phyloP scores from a whole-genome alignment of 2,113 vertebrate species.

The Eptatretus burgeri region DNA sequence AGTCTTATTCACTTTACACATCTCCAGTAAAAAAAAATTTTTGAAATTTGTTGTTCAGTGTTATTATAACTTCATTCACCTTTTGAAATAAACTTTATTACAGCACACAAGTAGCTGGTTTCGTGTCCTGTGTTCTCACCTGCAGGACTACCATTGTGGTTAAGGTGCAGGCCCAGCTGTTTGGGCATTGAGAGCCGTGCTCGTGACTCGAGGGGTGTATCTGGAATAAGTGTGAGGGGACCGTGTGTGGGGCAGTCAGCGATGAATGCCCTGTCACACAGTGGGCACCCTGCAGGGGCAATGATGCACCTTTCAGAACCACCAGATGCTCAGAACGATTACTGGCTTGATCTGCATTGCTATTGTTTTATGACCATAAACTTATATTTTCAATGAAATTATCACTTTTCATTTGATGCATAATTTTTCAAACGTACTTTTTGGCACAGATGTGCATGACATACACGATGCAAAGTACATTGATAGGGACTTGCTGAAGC shows the following conservation, averaged over 20 bases:
- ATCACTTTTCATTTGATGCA: no score
- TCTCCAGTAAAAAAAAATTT: no score
- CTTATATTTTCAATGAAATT: no score
- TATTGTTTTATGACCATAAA: neutral
- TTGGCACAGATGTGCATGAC: no score
- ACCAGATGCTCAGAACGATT: neutral
- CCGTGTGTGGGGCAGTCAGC: slow-evolving; percentile 83
- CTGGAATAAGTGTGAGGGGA: slow-evolving; percentile 66
- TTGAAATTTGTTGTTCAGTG: no score
- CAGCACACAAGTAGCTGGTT: no score
- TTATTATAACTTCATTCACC: no score
- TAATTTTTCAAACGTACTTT: no score
- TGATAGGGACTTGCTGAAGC: no score
- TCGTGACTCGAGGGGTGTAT: slow-evolving; percentile 60
- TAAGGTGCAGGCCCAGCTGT: slow-evolving; percentile 35
- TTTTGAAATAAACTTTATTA: no score
- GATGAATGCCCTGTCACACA: slow-evolving; percentile 71
- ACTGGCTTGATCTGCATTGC: neutral
- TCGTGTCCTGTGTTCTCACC: neutral
- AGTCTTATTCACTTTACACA: no score
- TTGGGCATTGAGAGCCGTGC: slow-evolving; percentile 71
- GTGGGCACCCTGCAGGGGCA: slow-evolving; percentile 44
- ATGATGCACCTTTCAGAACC: neutral
- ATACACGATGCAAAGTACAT: no score
- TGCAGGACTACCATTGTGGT: neutral